These are phyloP conservation scores for Diabrotica virgifera DNA, from an alignment of 1,140 invertebrate species.

Conservation along the genomic window DNA sequence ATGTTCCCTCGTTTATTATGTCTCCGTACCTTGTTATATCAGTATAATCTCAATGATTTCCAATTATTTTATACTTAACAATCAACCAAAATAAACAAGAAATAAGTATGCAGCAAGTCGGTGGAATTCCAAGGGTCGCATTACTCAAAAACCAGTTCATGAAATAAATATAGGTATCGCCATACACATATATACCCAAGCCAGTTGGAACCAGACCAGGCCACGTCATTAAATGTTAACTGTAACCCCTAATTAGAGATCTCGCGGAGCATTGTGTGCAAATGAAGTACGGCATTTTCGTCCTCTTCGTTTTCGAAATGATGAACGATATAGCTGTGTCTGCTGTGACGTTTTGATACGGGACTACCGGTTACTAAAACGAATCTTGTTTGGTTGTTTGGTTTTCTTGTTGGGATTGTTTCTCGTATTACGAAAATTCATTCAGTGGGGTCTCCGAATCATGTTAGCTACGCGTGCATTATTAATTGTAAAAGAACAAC, in stretches of 20 bases:
- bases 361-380: constrained; percentile 11
- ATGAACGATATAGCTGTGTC: constrained; percentile 24
- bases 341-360: constrained; percentile 10
- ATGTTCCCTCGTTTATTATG: too few relatives aligned
- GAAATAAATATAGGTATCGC: constrained; percentile 21
- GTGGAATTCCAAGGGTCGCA: neutral
- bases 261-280: constrained; percentile 35
- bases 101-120: too few relatives aligned
- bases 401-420: neutral
- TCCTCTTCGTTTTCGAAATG: constrained; percentile 29
- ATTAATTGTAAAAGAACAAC: too few relatives aligned
- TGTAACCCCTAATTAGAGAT: constrained; percentile 39
- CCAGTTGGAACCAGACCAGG: constrained; percentile 20
- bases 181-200: neutral
- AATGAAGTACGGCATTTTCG: constrained; percentile 29
- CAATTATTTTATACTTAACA: too few relatives aligned
- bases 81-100: too few relatives aligned
- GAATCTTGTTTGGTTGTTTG: neutral
- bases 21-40: too few relatives aligned
- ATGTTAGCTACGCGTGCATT: too few relatives aligned
- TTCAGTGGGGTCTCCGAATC: neutral
- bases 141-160: constrained; percentile 29
- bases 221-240: constrained; percentile 37
- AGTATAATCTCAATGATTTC: too few relatives aligned
- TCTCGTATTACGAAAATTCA: neutral